Evolutionary conservation across 2,888 invertebrate genomes (phyloP).

Genomic region (Cataglyphis rosenhaueri): DNA sequence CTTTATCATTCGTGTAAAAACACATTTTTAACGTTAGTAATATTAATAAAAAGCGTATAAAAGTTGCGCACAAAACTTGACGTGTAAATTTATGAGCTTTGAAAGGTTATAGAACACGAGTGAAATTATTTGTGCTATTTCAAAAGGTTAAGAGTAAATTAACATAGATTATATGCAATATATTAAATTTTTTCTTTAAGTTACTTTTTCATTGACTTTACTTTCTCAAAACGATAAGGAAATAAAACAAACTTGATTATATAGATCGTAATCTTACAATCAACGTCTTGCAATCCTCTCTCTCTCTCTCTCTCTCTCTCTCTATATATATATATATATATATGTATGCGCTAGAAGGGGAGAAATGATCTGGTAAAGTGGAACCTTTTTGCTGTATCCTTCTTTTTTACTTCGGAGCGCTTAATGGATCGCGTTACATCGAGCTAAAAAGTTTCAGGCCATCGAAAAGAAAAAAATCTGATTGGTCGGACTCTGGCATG

Average conservation of each 20-base stretch:
- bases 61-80: not conserved
- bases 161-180: not conserved
- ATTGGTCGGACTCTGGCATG: not conserved
- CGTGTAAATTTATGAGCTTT: not conserved
- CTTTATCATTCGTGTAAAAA: not conserved
- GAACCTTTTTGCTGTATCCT: constrained; percentile 38
- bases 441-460: constrained; percentile 37
- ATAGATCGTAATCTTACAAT: constrained; percentile 24
- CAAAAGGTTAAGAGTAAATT: not conserved
- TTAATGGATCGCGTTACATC: constrained; percentile 39
- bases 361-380: constrained; percentile 34
- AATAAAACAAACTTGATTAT: constrained; percentile 11
- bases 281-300: constrained; percentile 6
- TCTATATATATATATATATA: too few relatives aligned
- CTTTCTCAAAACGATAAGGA: not conserved
- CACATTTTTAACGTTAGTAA: constrained; percentile 3
- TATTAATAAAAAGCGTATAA: not conserved
- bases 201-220: not conserved
- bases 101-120: not conserved
- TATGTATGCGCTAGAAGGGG: not conserved
- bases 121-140: not conserved
- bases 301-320: not conserved
- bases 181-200: not conserved
- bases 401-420: not conserved
- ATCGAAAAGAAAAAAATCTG: constrained; percentile 16